Evolutionary conservation across 2,888 invertebrate species (phyloP), one percentile per base, ranked within the genome.

Genomic region (Drosophila hamatofila): DNA sequence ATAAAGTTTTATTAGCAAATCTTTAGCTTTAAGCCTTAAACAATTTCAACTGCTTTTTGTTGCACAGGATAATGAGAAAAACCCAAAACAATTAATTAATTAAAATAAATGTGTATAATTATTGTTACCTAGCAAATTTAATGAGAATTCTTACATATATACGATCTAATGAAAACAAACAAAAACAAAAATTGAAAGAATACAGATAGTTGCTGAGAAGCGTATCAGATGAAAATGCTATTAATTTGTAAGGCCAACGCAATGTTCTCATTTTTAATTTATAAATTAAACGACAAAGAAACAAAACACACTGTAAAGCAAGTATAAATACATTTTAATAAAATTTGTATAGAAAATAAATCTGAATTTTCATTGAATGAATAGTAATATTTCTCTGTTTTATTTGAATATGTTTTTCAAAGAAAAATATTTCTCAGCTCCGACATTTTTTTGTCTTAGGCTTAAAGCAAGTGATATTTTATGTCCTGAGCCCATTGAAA

Each of bases 191-290:
- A 41, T 16, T 23, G 39, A 39, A 35, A 52, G 48, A 39, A 59
- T 44, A 48, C 33, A 57, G 14, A 73, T 61, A 72, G 66, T 60
- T 68, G 63, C 69, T 68, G 60, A 57, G 57, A 83, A 69, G 84
- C 80, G 66, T 44, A 70, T 58, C 72, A 60, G 76, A 75, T 66
- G 75, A 76, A 80, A 90, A 88, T 90, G 87, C 87, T 88, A 88
- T 90, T 90, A 89, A 83, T 78, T 83, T 84, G 75, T 90, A 89
- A 90, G 91, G 77, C 85, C 78, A 90, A 88, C 80, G 88, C 87
- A 90, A 90, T 91, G 90, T 91, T 91, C 90, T 90, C 90, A 90
- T 90, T 89, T 85, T 90, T 91, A 84, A 90, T 86, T 88, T 88
- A 83, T 83, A 87, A 84, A 71, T 79, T 81, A 89, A 88, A 83